Base-by-base conservation (phyloP, 2,888 invertebrate species). In the Steinernema carpocapsae region DNA sequence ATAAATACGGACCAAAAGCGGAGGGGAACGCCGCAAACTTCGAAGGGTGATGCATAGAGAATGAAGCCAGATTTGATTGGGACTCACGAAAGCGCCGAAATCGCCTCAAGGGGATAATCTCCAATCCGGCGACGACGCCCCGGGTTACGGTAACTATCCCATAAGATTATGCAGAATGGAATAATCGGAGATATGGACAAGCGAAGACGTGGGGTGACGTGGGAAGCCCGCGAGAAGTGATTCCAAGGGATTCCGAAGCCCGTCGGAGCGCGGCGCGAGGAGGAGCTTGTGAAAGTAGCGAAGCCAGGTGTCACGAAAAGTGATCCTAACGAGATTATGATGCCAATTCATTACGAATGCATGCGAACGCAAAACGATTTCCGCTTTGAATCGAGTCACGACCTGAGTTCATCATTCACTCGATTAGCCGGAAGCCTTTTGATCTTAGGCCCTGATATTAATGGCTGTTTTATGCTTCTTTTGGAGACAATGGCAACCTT, bases 81-180 rank as follows among this genome's bases (percentile, higher is more conserved):
- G 37, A 22, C 56, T 26, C 17, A 26, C 29, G 64, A 19, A 32
- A 37, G 37, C 37, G 37, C 22, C 29, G 29, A 64, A 14, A 64
- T 64, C 64, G 64, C 17, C 64, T 64, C 64, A 24, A 17, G 64
- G 64, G 64, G 32, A 32, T 64, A 32, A 56, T 56, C 56, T 14
- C 24, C 10, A 4, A 7, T 43, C 10, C 37, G 37, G 10, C 37
- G 37, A 6, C 24, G 56, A 26, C 56, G 26, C 22, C 32, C 52
- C 64, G 64, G 14, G 32, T 1, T 64, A 64, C 64, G 64, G 64
- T 64, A 32, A 29, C 32, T 6, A 17, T 10, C 29, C 32, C 29
- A 64, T 64, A 32, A 29, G 64, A 64, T 64, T 64, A 64, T 64
- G 32, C 64, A 29, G 37, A 64, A 64, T 64, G 32, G 64, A 19